Evolutionary conservation across 2,797 vertebrate genomes (phyloP).

Genomic region (Characodon lateralis): DNA sequence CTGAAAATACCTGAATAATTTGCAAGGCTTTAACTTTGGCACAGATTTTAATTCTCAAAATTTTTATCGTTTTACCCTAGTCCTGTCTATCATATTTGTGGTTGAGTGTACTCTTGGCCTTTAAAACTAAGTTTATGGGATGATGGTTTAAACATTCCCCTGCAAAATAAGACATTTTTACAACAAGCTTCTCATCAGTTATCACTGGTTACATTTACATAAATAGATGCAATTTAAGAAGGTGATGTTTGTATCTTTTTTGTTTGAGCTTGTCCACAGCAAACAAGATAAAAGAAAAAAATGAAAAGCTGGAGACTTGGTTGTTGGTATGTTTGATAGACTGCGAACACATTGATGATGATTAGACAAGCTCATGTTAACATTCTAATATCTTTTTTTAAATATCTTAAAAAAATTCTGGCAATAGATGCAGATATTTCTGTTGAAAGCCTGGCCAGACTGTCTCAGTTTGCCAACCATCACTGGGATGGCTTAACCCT

Average conservation of each 20-base stretch:
- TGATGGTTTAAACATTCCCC: not conserved
- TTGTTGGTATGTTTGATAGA: not conserved
- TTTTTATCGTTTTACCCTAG: not conserved
- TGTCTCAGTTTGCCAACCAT: not conserved
- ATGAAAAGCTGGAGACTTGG: not conserved
- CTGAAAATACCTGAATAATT: not conserved
- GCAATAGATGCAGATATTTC: not conserved
- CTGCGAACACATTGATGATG: not conserved
- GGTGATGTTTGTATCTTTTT: not conserved
- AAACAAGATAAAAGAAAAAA: not conserved
- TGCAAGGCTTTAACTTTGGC: not conserved
- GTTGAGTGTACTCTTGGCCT: too few relatives aligned
- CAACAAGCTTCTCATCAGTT: not conserved
- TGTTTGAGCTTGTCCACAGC: not conserved
- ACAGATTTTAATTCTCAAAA: not conserved
- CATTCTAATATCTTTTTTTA: too few relatives aligned
- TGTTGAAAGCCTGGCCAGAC: not conserved
- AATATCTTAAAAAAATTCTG: not conserved
- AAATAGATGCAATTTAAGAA: not conserved
- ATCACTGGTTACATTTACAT: not conserved
- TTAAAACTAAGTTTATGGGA: not conserved
- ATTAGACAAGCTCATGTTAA: not conserved
- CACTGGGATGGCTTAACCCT: not conserved
- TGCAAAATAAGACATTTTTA: not conserved
- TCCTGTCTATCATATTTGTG: not conserved